These are phyloP conservation scores for Zosterops hypoxanthus DNA, from an alignment of 2,113 vertebrate species.

Conservation along the genomic window DNA sequence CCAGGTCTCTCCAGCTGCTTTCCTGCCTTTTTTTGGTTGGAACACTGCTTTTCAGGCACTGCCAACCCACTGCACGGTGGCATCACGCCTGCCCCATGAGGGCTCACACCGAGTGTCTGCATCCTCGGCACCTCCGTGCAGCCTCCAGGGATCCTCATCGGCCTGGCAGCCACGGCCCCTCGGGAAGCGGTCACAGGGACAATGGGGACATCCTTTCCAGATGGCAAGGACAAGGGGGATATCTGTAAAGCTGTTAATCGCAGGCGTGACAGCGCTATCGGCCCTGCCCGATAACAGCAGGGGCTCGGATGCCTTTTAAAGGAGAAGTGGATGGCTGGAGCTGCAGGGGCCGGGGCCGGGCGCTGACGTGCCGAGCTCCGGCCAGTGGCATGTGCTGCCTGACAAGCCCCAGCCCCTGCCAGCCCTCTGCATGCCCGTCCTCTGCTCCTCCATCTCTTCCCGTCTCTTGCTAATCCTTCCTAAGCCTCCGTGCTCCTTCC, in stretches of 20 bases:
- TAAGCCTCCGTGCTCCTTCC: not conserved
- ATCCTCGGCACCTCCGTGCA: accelerated
- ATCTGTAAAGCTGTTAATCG: not conserved
- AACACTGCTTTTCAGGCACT: not conserved
- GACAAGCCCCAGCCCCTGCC: slow-evolving; percentile 17
- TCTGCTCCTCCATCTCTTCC: not conserved
- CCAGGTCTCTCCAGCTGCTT: accelerated
- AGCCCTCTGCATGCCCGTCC: not conserved
- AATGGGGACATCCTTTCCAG: not conserved
- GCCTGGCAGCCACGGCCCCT: not conserved
- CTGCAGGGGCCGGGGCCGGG: not conserved
- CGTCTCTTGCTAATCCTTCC: not conserved
- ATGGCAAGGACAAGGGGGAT: slow-evolving; percentile 16
- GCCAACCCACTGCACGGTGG: accelerated
- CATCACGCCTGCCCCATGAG: accelerated
- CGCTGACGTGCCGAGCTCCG: not conserved
- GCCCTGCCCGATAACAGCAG: not conserved
- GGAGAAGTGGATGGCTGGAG: not conserved
- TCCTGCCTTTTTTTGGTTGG: not conserved
- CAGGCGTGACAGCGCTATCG: not conserved
- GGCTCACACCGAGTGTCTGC: not conserved
- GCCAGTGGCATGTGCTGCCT: slow-evolving; percentile 9
- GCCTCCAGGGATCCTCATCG: accelerated
- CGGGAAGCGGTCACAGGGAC: accelerated
- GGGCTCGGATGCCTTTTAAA: slow-evolving; percentile 29